Percentiles rank a stretch among this genome's conserved stretches.
These are phyloP conservation scores for Psix sp. DNA, from an alignment of 1,140 invertebrate species.

Conservation along the genomic window DNA sequence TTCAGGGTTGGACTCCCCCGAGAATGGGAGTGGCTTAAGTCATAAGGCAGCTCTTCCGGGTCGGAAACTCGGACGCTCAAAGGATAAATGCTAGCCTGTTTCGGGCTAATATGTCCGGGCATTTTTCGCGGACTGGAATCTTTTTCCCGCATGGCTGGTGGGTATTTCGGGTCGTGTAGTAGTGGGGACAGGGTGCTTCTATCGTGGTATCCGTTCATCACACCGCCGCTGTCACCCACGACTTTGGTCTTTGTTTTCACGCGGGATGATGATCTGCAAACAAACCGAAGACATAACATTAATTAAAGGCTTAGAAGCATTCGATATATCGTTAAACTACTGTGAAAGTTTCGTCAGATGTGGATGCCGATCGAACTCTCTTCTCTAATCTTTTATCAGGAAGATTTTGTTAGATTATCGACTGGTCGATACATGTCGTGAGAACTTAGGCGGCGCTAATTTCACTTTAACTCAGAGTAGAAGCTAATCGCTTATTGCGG, in stretches of 20 bases:
- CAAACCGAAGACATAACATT: conserved; percentile 3
- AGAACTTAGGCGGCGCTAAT: conserved; percentile 44
- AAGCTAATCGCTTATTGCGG: conserved; percentile 37
- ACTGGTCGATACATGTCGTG: conserved; percentile 35
- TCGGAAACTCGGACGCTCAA: conserved; percentile 78
- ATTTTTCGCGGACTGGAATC: conserved; percentile 87
- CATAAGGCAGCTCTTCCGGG: conserved; percentile 79
- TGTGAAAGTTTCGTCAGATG: conserved; percentile 20
- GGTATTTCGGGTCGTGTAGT: conserved; percentile 71
- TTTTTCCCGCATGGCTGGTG: conserved; percentile 85
- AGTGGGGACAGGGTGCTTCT: conserved; percentile 71
- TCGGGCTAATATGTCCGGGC: conserved; percentile 82
- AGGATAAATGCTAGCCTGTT: conserved; percentile 84
- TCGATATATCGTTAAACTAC: background rate
- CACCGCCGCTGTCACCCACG: conserved; percentile 69
- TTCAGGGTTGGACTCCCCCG: conserved; percentile 60
- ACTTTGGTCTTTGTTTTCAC: conserved; percentile 47
- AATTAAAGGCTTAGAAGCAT: background rate
- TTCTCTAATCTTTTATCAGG: conserved; percentile 21
- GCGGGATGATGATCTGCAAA: conserved; percentile 52
- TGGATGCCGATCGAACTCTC: conserved; percentile 7
- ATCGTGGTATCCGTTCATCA: conserved; percentile 76
- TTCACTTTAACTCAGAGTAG: conserved; percentile 43
- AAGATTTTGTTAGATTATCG: conserved; percentile 42
- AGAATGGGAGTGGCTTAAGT: conserved; percentile 75